A percentile compares a stretch with the other conserved stretches of the same genome.
Evolutionary conservation across 2,888 invertebrate genomes (phyloP).

Genomic region (Dryobotodes eremita): DNA sequence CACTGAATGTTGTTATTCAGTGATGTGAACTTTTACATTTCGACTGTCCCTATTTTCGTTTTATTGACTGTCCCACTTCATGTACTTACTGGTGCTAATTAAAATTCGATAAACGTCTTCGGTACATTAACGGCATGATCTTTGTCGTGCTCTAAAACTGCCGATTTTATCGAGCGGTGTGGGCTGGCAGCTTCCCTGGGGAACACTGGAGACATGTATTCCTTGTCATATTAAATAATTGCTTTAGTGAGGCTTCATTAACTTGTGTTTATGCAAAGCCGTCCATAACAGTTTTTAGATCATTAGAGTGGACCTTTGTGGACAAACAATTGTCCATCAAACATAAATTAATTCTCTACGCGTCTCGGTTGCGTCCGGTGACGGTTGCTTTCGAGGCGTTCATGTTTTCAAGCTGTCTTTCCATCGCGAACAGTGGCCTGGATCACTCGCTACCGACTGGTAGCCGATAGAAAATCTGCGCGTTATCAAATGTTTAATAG

Average conservation of each 20-base stretch:
- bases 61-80: constrained; percentile 51
- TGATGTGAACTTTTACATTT: constrained; percentile 83
- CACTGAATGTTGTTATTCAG: constrained; percentile 87
- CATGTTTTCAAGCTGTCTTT: constrained; percentile 87
- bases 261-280: constrained; percentile 69
- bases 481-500: constrained; percentile 81
- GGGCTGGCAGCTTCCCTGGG: constrained; percentile 14
- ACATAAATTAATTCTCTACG: constrained; percentile 87
- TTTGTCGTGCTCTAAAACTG: constrained; percentile 44
- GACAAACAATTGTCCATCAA: constrained; percentile 87
- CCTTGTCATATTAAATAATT: constrained; percentile 43
- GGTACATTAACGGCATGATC: constrained; percentile 43
- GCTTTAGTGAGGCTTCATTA: constrained; percentile 68
- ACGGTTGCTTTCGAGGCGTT: constrained; percentile 87
- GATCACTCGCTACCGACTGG: constrained; percentile 83
- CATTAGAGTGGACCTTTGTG: constrained; percentile 80
- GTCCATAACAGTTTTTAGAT: constrained; percentile 75
- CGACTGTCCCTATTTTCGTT: constrained; percentile 63
- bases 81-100: constrained; percentile 45
- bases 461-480: constrained; percentile 77
- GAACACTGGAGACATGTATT: constrained; percentile 40
- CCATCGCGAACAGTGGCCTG: constrained; percentile 85
- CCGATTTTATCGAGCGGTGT: constrained; percentile 17
- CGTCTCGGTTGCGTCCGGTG: constrained; percentile 88
- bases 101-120: constrained; percentile 43